A percentile compares a stretch with the other conserved stretches of the same genome.
These are phyloP conservation scores for Odobenus rosmarus DNA, from an alignment of 2,113 vertebrate species.

Conservation along the genomic window DNA sequence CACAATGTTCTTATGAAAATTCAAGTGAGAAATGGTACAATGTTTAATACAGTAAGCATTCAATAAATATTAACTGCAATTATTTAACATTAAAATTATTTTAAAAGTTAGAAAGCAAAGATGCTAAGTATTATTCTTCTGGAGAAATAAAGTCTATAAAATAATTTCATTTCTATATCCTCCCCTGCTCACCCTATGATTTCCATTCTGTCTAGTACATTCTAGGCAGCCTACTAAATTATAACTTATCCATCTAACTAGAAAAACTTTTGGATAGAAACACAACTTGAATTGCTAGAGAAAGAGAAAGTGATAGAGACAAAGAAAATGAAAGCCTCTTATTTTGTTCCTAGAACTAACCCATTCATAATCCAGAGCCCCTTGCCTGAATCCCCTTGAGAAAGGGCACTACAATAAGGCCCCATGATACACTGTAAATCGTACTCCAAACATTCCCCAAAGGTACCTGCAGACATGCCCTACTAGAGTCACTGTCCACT, in stretches of 20 bases:
- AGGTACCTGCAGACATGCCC: background rate
- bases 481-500: background rate
- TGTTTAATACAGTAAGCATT: background rate
- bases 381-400: background rate
- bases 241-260: background rate
- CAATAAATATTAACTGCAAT: background rate
- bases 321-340: background rate
- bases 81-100: conserved; percentile 1
- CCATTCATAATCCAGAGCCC: background rate
- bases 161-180: conserved; percentile 12
- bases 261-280: background rate
- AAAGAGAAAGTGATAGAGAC: background rate
- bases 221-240: background rate
- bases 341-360: background rate
- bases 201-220: background rate
- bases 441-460: background rate
- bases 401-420: background rate
- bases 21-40: background rate
- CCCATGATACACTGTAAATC: background rate
- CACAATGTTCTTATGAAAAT: background rate
- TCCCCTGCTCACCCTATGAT: background rate
- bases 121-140: background rate
- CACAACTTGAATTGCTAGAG: background rate
- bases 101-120: background rate
- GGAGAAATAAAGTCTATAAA: conserved; percentile 45